Base-by-base conservation (phyloP, 2,888 invertebrate genomes). In the Heteropelma amictum region DNA sequence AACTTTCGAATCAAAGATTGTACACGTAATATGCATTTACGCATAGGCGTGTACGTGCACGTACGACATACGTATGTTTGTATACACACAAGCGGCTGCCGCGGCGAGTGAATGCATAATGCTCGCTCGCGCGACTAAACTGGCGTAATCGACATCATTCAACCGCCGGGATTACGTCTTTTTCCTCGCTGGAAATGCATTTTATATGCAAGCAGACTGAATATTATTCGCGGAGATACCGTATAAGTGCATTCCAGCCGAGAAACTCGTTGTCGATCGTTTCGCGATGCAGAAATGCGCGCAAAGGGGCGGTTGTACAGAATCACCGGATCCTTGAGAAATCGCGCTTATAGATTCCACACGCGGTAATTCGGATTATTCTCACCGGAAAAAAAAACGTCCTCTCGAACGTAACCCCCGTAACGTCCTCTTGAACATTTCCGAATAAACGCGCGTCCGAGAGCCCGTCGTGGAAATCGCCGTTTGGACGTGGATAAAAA, bases 1-100 rank as follows among this genome's bases (percentile, higher is more conserved):
- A 72, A 72, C 78, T 78, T 77, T 80, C 78, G 40, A 75, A 78
- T 72, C 51, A 60, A 67, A 26, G 65, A 74, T 76, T 68, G 72
- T 35, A 14, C 56, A 30, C 19, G 17, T 45, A 45, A 42, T 23
- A 35, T 56, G 49, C 12, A 68, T 58, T 28, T 49, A 17, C 49
- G 12, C 38, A 26, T 42, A 30, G 26, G 30, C 58, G 12, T 7
- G 17, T 2, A 51, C 3, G 17, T n/a, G 8, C 21, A 17, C n/a
- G n/a, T n/a, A n/a, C n/a, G n/a, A n/a, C n/a, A n/a, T n/a, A n/a
- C n/a, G n/a, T n/a, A 10, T 47, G 47, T 47, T 21, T 56, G 23
- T 30, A 56, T 54, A 54, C n/a, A 10, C 54, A 54, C 21, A 54
- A 19, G 0, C 35, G 30, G 54, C 19, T 54, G 6, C 19, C n/a